Conservation (phyloP, 53 echinoderm and acorn worm species). For the Zoroaster sp. region DNA sequence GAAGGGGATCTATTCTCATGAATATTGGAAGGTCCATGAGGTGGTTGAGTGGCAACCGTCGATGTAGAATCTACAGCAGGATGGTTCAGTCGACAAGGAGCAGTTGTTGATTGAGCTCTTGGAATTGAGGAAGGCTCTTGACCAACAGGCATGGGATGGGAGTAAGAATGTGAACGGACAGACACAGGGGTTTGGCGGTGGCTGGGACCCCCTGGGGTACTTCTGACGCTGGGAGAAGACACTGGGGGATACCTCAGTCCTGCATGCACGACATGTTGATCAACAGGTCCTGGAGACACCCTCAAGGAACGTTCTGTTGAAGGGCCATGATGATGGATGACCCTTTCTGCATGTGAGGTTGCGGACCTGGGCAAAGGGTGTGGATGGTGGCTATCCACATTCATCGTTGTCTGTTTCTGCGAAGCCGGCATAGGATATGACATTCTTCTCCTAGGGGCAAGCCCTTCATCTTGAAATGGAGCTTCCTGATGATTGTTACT, state of each 20-base stretch:
- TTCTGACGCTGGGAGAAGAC: neutral
- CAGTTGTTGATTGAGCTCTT: neutral
- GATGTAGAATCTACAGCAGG: neutral
- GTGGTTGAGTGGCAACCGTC: neutral
- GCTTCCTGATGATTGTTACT: neutral
- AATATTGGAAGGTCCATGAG: neutral
- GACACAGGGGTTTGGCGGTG: neutral
- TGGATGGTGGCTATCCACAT: neutral
- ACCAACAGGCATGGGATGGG: neutral
- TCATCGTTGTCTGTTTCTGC: neutral
- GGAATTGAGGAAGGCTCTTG: neutral
- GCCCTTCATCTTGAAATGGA: neutral
- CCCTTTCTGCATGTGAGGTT: neutral
- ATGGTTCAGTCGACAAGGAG: neutral
- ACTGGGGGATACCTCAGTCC: neutral
- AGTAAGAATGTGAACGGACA: neutral
- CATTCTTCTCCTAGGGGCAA: conserved; percentile 16
- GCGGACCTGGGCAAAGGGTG: neutral
- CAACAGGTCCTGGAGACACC: neutral
- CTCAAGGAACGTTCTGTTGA: neutral
- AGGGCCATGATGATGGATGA: neutral
- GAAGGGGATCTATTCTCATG: neutral
- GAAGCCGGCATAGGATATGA: conserved; percentile 20
- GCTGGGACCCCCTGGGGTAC: neutral
- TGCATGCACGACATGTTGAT: neutral